Evolutionary conservation across 2,888 invertebrate genomes (phyloP).

Genomic region (Trichogramma dendrolimi): DNA sequence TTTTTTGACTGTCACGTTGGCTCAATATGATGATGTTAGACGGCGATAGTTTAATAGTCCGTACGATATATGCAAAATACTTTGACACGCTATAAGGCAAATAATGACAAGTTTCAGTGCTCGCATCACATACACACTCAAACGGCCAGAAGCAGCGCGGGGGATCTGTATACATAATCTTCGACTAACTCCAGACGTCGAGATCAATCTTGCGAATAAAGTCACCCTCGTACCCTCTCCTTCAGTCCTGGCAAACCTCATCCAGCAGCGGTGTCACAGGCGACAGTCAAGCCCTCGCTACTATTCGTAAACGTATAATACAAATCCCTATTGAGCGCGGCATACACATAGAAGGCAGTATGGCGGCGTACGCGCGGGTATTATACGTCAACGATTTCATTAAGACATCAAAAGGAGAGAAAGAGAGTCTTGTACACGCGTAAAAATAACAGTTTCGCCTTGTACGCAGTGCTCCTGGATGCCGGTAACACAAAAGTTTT

Average conservation of each 20-base stretch:
- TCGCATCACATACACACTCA: too few species aligned
- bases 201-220: slow-evolving; percentile 10
- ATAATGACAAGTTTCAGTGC: too few species aligned
- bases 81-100: too few species aligned
- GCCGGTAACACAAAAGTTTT: slow-evolving; percentile 11
- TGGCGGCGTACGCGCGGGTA: too few species aligned
- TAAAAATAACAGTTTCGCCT: slow-evolving; percentile 16
- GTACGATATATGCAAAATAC: too few species aligned
- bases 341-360: too few species aligned
- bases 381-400: slow-evolving; percentile 18
- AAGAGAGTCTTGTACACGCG: background rate
- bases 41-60: too few species aligned
- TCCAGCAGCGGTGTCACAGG: background rate
- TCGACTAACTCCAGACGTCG: background rate
- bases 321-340: background rate
- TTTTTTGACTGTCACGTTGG: too few species aligned
- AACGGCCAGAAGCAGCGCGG: too few species aligned
- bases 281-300: background rate
- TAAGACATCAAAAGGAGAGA: slow-evolving; percentile 21
- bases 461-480: too few species aligned
- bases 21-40: too few species aligned
- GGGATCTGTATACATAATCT: background rate
- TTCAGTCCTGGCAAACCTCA: background rate
- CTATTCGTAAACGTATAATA: background rate
- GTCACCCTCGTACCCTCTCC: background rate